phyloP scores from a whole-genome alignment of 2,113 vertebrate genomes.

The Acrocephalus arundinaceus region DNA sequence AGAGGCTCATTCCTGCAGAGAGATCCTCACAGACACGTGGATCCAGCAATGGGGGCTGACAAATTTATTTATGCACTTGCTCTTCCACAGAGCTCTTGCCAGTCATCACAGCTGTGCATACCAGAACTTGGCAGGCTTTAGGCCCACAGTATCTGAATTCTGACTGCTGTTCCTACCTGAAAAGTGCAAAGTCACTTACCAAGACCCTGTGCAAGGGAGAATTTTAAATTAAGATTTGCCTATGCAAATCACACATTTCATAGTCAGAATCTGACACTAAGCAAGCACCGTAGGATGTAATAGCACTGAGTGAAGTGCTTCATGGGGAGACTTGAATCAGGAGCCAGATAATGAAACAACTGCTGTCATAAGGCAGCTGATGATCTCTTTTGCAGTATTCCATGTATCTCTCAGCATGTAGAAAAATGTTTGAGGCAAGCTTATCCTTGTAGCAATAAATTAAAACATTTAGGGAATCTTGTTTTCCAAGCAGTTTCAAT shows the following conservation, averaged over 20 bases:
- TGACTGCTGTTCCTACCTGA: background rate
- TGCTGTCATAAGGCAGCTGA: constrained; percentile 17
- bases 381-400: background rate
- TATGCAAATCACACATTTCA: background rate
- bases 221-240: background rate
- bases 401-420: background rate
- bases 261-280: background rate
- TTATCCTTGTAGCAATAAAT: background rate
- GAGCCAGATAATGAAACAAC: constrained; percentile 2
- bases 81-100: background rate
- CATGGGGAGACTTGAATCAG: background rate
- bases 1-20: background rate
- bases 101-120: background rate
- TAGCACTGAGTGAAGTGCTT: background rate
- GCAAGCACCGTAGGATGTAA: background rate
- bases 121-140: background rate
- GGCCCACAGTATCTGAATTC: background rate
- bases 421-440: background rate
- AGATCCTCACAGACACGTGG: background rate
- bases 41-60: background rate
- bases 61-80: background rate
- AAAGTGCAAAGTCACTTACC: background rate
- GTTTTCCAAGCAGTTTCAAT: background rate
- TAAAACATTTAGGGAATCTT: background rate
- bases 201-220: background rate